A percentile compares a stretch with the other conserved stretches of the same genome.
phyloP scores from a whole-genome alignment of 2,888 invertebrate genomes.

The Agriopis aurantiaria region DNA sequence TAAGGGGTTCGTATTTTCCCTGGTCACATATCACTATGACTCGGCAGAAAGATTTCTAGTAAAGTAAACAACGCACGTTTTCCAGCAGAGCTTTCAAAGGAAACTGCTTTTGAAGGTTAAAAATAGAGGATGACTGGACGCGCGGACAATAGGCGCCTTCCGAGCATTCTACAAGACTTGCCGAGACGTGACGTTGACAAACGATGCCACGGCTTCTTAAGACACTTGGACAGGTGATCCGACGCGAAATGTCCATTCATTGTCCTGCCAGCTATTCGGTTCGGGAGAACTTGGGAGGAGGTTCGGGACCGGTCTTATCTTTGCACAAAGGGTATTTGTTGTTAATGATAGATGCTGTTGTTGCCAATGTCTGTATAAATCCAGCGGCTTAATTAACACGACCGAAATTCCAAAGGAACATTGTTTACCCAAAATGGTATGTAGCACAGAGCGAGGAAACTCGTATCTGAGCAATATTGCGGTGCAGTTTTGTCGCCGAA shows the following conservation, averaged over 20 bases:
- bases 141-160: constrained; percentile 67
- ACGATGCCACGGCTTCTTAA: constrained; percentile 65
- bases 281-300: constrained; percentile 45
- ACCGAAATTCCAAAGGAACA: constrained; percentile 18
- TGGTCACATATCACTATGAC: constrained; percentile 25
- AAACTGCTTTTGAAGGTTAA: constrained; percentile 57
- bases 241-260: constrained; percentile 70
- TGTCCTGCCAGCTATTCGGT: constrained; percentile 61
- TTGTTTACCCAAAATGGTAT: constrained; percentile 12
- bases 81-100: constrained; percentile 43
- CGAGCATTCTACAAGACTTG: constrained; percentile 60
- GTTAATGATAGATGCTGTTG: constrained; percentile 41
- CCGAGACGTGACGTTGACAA: constrained; percentile 71
- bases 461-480: constrained; percentile 31
- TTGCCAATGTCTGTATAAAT: constrained; percentile 25
- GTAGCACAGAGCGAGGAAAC: constrained; percentile 18
- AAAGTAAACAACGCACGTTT: constrained; percentile 41
- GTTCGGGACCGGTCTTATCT: constrained; percentile 46
- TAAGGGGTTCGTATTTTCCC: constrained; percentile 8
- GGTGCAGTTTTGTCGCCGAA: constrained; percentile 42
- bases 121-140: constrained; percentile 64
- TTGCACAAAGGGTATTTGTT: constrained; percentile 49
- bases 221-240: constrained; percentile 80
- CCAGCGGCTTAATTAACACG: constrained; percentile 26
- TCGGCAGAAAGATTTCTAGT: constrained; percentile 27